These are phyloP conservation scores for Holotrichia oblita DNA, from an alignment of 1,140 invertebrate genomes.

Conservation along the genomic window DNA sequence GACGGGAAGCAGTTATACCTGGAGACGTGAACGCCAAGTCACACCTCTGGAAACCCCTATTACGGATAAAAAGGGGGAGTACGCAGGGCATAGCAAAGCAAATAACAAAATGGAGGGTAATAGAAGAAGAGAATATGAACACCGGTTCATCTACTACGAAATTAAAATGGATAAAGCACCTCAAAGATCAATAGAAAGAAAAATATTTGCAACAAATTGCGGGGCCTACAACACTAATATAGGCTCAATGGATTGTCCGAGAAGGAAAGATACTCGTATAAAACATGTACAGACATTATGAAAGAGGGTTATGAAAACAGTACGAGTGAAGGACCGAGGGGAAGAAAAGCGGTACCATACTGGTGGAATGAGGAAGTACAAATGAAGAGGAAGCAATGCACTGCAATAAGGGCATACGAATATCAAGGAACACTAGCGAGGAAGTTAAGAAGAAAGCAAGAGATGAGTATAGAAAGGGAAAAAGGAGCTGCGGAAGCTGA, in stretches of 20 bases:
- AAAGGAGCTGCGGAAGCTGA: neutral
- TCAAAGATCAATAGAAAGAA: too few relatives aligned
- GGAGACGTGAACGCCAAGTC: too few relatives aligned
- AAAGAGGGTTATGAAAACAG: neutral
- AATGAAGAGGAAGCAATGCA: neutral
- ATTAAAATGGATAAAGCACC: neutral
- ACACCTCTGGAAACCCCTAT: too few relatives aligned
- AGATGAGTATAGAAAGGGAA: neutral
- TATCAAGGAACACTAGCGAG: neutral
- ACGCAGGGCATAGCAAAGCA: neutral
- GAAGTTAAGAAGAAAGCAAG: neutral
- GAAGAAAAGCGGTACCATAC: neutral
- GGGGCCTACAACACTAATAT: neutral
- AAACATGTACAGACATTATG: neutral
- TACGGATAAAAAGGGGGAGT: too few relatives aligned
- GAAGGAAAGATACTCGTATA: neutral
- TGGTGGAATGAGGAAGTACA: neutral
- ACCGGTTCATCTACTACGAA: neutral
- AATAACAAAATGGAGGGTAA: neutral
- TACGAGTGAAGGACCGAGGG: neutral
- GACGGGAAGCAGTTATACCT: too few relatives aligned
- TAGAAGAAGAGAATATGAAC: neutral
- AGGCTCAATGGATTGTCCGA: neutral
- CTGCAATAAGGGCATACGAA: neutral
- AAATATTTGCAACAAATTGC: too few relatives aligned